Evolutionary conservation across 92 coral and sea anemone genomes (phyloP).

Genomic region (Epizoanthus illoricatus): DNA sequence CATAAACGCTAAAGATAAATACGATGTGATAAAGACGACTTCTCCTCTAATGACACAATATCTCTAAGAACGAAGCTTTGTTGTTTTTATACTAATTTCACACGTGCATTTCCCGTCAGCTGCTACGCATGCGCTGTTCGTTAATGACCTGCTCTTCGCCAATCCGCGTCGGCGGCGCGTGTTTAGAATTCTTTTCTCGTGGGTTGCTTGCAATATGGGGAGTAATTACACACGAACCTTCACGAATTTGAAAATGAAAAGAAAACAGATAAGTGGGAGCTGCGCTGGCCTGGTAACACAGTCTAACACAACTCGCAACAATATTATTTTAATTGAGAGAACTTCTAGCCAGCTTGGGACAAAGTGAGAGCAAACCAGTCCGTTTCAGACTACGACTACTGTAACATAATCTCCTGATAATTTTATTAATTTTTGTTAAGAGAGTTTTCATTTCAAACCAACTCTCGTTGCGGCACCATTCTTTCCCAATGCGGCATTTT

Average conservation of each 20-base stretch:
- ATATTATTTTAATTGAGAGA: not conserved
- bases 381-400: constrained; percentile 25
- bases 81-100: constrained; percentile 99
- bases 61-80: constrained; percentile 99
- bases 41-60: constrained; percentile 97
- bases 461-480: constrained; percentile 12
- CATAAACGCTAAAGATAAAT: constrained; percentile 93
- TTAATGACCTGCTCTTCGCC: constrained; percentile 72
- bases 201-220: constrained; percentile 90
- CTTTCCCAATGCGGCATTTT: constrained; percentile 28
- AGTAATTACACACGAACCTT: constrained; percentile 87
- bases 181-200: constrained; percentile 95
- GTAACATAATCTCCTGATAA: constrained; percentile 77
- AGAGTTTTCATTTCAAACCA: constrained; percentile 56
- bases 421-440: constrained; percentile 67
- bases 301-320: not conserved
- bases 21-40: constrained; percentile 86
- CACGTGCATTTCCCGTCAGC: constrained; percentile 99
- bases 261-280: constrained; percentile 3
- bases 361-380: not conserved
- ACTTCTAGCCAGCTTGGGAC: not conserved
- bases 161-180: constrained; percentile 99
- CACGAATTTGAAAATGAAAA: constrained; percentile 78
- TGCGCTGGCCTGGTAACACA: constrained; percentile 17
- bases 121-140: constrained; percentile 94